Percentiles rank a stretch among this genome's conserved stretches.
These are phyloP conservation scores for Beroe forskalii DNA, from an alignment of 37 sponge, comb jelly and placozoan species.

Conservation along the genomic window DNA sequence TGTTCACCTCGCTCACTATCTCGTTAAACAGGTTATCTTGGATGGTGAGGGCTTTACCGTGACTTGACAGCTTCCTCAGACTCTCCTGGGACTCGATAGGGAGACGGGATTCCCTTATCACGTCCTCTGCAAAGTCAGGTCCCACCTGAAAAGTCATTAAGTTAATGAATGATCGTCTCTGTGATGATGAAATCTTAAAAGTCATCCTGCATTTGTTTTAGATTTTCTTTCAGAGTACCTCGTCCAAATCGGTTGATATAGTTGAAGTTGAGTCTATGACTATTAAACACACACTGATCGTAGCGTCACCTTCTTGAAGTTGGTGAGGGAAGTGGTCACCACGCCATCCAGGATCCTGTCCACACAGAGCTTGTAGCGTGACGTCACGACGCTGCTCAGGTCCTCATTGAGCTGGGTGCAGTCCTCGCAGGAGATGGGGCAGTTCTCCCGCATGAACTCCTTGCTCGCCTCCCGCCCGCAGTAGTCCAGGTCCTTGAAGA, in stretches of 20 bases:
- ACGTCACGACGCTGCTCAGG: background rate
- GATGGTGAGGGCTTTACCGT: slow-evolving; percentile 44
- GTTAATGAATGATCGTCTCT: too few species aligned
- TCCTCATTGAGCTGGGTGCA: background rate
- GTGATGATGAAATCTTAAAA: too few species aligned
- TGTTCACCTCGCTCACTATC: background rate
- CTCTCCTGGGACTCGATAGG: slow-evolving; percentile 21
- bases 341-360: slow-evolving; percentile 8
- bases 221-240: too few species aligned
- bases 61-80: slow-evolving; percentile 29
- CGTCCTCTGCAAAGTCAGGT: background rate
- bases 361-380: slow-evolving; percentile 45
- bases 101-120: slow-evolving; percentile 3
- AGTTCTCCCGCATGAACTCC: slow-evolving; percentile 21
- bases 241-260: too few species aligned
- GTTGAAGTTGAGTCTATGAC: too few species aligned
- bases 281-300: too few species aligned
- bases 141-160: background rate
- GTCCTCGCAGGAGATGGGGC: slow-evolving; percentile 26
- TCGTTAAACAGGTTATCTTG: slow-evolving; percentile 43
- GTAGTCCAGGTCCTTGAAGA: slow-evolving; percentile 18
- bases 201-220: too few species aligned
- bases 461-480: background rate
- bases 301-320: too few species aligned
- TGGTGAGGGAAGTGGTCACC: background rate